phyloP scores from a whole-genome alignment of 2,888 invertebrate genomes.

The Lomographa bimaculata region DNA sequence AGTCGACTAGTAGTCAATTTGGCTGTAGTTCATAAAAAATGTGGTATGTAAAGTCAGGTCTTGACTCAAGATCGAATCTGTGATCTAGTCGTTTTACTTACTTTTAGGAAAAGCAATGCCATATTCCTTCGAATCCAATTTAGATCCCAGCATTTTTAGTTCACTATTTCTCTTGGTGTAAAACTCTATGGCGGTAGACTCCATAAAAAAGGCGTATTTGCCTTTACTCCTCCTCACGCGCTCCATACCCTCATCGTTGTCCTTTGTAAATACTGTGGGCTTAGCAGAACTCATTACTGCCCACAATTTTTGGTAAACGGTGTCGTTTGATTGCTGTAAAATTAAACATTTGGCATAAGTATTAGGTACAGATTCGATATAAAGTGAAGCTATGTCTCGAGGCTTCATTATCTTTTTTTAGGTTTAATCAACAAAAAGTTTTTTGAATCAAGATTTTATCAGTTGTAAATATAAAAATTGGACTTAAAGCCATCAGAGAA shows the following conservation, averaged over 20 bases:
- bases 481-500: no score
- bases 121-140: slow-evolving; percentile 92
- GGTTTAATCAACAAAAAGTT: no score
- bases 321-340: slow-evolving; percentile 89
- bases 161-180: slow-evolving; percentile 91
- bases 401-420: no score
- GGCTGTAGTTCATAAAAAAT: no score
- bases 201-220: slow-evolving; percentile 97
- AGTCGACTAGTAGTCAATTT: no score
- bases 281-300: slow-evolving; percentile 92
- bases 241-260: slow-evolving; percentile 93
- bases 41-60: no score
- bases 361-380: no score
- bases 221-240: slow-evolving; percentile 89
- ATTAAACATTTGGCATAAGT: no score
- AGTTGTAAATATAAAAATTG: no score
- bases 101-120: slow-evolving; percentile 93
- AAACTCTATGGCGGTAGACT: slow-evolving; percentile 97
- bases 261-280: slow-evolving; percentile 90
- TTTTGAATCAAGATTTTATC: no score
- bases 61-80: no score
- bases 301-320: slow-evolving; percentile 95
- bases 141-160: slow-evolving; percentile 90
- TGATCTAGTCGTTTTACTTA: slow-evolving; percentile 81
- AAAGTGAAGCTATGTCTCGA: no score